Evolutionary conservation across 1,140 invertebrate species (phyloP).

Genomic region (Heliconius nattereri): DNA sequence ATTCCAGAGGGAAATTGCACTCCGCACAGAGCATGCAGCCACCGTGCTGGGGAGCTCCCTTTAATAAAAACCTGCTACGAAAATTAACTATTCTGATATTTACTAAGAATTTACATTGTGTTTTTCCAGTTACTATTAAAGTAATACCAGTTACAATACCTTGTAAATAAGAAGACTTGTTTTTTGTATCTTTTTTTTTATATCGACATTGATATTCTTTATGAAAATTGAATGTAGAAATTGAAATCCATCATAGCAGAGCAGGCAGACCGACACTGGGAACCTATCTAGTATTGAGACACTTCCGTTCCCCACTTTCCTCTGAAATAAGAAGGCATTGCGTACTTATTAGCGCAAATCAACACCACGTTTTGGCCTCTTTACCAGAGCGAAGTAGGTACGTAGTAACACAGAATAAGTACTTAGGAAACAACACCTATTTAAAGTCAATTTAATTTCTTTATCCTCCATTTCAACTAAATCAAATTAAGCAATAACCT

Average conservation of each 20-base stretch:
- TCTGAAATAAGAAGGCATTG: too few relatives aligned
- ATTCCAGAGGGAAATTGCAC: constrained; percentile 1
- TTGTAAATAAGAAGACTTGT: background rate
- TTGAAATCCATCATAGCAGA: too few relatives aligned
- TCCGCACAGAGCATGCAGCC: background rate
- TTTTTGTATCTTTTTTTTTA: background rate
- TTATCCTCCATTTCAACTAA: background rate
- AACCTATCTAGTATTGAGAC: too few relatives aligned
- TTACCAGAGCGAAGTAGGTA: too few relatives aligned
- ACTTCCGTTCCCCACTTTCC: too few relatives aligned
- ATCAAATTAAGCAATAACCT: background rate
- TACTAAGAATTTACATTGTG: constrained; percentile 5
- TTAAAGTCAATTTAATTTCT: too few relatives aligned
- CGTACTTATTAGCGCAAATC: too few relatives aligned
- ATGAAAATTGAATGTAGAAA: too few relatives aligned
- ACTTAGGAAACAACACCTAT: too few relatives aligned
- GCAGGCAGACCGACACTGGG: too few relatives aligned
- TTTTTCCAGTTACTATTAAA: background rate
- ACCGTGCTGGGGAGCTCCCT: background rate
- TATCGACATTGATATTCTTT: background rate
- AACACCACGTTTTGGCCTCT: too few relatives aligned
- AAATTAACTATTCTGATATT: constrained; percentile 6
- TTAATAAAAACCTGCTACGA: constrained; percentile 9
- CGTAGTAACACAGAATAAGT: too few relatives aligned
- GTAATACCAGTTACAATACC: background rate